Base-by-base conservation (phyloP, 2,888 invertebrate species). In the Conistra vaccinii region DNA sequence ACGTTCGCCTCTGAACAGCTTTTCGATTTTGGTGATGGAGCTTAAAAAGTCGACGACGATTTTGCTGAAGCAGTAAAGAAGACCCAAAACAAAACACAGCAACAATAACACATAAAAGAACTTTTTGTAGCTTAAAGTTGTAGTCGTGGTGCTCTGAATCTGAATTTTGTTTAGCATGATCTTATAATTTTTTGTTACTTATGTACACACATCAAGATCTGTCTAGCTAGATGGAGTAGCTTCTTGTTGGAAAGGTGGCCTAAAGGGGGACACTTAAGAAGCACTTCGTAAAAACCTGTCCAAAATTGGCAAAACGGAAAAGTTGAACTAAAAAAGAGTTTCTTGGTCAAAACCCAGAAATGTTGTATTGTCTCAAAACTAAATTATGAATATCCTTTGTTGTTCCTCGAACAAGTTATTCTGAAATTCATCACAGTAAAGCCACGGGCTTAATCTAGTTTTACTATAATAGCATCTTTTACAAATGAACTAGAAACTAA, bases 401-500 rank as follows among this genome's bases (percentile, higher is more conserved):
- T 17, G 9, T 6, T 20, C 1, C 3, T 32, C 57, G 3, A 58
- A 58, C 1, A 32, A 29, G 4, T 63, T 53, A 53, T 17, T 29
- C 9, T n/a, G 9, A 9, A 35, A n/a, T 48, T 23, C 2, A 73
- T 9, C 4, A 14, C 23, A 32, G 29, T 48, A 12, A 80, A 67
- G 3, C n/a, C 78, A 57, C 42, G 35, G 9, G 39, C 12, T 35
- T 23, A 23, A 60, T 14, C 23, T 72, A 60, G 53, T 65, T 45
- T 48, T 12, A 62, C 26, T 39, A 39, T 12, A 32, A 42, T 4
- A 26, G 12, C 35, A 42, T 42, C 14, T 10, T 76, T 68, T 39
- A 63, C 53, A 68, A 76, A 60, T 77, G 45, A 77, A 84, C 70
- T 78, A 61, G 68, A 79, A 78, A 74, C 69, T 55, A 69, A 58